phyloP scores from a whole-genome alignment of 2,888 invertebrate genomes.

The Sesia bembeciformis region DNA sequence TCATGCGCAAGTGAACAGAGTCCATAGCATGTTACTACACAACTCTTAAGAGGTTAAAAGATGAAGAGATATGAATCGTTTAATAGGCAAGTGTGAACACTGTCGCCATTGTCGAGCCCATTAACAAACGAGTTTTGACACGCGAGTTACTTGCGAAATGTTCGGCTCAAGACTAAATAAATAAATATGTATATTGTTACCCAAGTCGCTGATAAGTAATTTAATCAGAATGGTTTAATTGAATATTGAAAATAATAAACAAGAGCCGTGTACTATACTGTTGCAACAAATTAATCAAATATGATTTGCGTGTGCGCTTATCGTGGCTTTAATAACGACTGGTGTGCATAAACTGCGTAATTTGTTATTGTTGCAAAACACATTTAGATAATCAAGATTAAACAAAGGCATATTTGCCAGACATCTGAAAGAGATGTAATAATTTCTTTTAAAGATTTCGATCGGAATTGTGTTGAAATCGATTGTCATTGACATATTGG shows the following conservation, averaged over 20 bases:
- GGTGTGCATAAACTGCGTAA: constrained; percentile 21
- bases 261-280: constrained; percentile 22
- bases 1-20: neutral
- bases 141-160: constrained; percentile 58
- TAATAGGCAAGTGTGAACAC: constrained; percentile 64
- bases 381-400: no score
- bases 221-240: constrained; percentile 59
- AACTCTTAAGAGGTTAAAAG: constrained; percentile 42
- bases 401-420: no score
- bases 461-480: no score
- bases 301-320: constrained; percentile 32
- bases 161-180: constrained; percentile 56
- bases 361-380: constrained; percentile 21
- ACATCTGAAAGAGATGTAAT: no score
- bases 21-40: neutral
- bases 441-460: no score
- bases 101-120: constrained; percentile 49
- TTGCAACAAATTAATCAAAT: constrained; percentile 49
- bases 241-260: constrained; percentile 47
- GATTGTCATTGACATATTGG: no score
- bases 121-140: constrained; percentile 66
- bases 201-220: constrained; percentile 52
- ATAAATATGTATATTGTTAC: constrained; percentile 55
- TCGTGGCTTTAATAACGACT: constrained; percentile 13
- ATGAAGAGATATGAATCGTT: constrained; percentile 60